Percentiles rank a stretch among this genome's conserved stretches.
Conservation (phyloP, 2,888 invertebrate genomes). For the Drosophila conformis region DNA sequence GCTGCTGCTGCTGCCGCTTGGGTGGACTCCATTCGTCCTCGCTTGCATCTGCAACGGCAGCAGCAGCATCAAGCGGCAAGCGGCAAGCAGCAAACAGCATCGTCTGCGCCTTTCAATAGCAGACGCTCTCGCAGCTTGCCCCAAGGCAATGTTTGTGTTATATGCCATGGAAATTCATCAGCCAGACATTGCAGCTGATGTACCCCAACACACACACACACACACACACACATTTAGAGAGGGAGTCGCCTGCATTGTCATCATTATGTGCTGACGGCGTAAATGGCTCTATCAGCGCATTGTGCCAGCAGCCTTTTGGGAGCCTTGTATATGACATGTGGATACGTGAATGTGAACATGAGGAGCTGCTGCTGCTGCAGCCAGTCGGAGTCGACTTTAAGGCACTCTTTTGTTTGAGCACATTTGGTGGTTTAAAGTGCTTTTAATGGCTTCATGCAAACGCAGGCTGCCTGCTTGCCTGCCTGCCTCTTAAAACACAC, state of each 20-base stretch:
- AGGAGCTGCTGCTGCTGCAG: conserved; percentile 19
- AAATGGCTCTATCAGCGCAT: conserved; percentile 79
- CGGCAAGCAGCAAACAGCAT: conserved; percentile 29
- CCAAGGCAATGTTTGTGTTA: conserved; percentile 76
- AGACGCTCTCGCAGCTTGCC: conserved; percentile 49
- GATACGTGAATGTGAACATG: conserved; percentile 14
- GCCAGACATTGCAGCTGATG: conserved; percentile 66
- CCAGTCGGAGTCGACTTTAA: conserved; percentile 55
- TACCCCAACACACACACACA: conserved; percentile 17
- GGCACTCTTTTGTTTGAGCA: conserved; percentile 47
- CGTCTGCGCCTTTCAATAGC: conserved; percentile 70
- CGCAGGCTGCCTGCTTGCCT: conserved; percentile 3
- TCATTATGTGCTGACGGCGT: conserved; percentile 80
- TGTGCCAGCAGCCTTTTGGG: conserved; percentile 49
- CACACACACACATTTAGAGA: conserved; percentile 9
- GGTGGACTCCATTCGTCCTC: conserved; percentile 38
- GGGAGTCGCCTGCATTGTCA: conserved; percentile 58
- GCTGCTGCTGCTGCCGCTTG: conserved; percentile 60
- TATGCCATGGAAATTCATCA: conserved; percentile 75
- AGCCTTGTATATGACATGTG: conserved; percentile 63
- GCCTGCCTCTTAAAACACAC: conserved; percentile 37
- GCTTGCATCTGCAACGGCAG: conserved; percentile 40
- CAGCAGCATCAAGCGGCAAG: not conserved
- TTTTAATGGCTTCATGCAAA: conserved; percentile 72
- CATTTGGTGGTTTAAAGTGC: conserved; percentile 63